phyloP scores from a whole-genome alignment of 2,888 invertebrate genomes.

The Platerodrilus igneus region DNA sequence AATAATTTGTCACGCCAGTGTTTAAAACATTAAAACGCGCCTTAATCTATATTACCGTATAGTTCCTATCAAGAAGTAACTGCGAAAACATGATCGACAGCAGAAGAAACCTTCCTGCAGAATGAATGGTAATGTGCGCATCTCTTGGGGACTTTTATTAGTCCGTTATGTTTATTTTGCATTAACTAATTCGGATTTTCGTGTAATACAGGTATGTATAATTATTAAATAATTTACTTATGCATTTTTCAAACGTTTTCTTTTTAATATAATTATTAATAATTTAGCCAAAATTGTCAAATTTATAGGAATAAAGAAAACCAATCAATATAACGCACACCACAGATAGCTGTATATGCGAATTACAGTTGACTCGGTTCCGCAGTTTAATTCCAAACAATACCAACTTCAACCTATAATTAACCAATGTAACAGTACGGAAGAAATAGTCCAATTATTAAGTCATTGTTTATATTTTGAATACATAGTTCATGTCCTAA shows the following conservation, averaged over 20 bases:
- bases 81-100: constrained; percentile 18
- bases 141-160: no score
- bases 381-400: constrained; percentile 27
- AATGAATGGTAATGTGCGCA: no score
- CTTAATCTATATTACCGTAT: constrained; percentile 32
- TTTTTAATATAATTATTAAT: no score
- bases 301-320: no score
- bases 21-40: constrained; percentile 41
- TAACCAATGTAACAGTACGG: constrained; percentile 23
- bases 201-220: constrained; percentile 35
- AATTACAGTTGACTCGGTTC: constrained; percentile 15
- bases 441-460: no score
- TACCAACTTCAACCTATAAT: constrained; percentile 25
- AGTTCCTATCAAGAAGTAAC: constrained; percentile 27
- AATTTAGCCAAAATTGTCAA: no score
- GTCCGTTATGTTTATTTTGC: no score
- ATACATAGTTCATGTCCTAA: no score
- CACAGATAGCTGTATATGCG: neutral
- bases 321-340: constrained; percentile 2
- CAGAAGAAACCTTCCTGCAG: constrained; percentile 10
- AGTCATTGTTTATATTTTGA: no score
- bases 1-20: constrained; percentile 47
- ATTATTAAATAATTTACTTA: constrained; percentile 1
- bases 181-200: constrained; percentile 31
- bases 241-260: no score